phyloP scores from a whole-genome alignment of 2,113 vertebrate species.

The Pipra filicauda region DNA sequence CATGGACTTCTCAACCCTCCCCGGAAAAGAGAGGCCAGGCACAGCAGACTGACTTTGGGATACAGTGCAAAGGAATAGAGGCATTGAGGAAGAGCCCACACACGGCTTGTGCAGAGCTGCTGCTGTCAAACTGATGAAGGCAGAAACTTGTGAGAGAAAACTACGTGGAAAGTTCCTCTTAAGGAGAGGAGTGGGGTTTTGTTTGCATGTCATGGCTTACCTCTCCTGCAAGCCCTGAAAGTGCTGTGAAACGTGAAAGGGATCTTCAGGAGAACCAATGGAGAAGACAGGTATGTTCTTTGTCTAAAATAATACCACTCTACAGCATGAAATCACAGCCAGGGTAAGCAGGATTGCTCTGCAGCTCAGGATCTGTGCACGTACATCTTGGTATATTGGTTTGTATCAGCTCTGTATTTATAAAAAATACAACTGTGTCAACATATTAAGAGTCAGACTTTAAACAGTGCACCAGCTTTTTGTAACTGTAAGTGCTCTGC shows the following conservation, averaged over 20 bases:
- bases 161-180: accelerated
- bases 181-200: not conserved
- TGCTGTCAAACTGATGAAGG: not conserved
- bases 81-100: not conserved
- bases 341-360: not conserved
- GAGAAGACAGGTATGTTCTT: constrained; percentile 51
- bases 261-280: not conserved
- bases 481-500: not conserved
- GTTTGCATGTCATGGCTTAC: not conserved
- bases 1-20: not conserved
- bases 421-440: not conserved
- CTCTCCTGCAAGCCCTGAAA: not conserved
- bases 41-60: not conserved
- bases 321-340: not conserved
- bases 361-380: not conserved
- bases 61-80: not conserved
- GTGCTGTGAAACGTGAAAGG: not conserved
- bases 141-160: not conserved
- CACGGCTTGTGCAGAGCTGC: not conserved
- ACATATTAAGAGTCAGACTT: not conserved
- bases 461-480: not conserved
- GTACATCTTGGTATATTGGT: not conserved
- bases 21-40: not conserved
- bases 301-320: not conserved
- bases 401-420: not conserved